phyloP scores from a whole-genome alignment of 2,888 invertebrate species.

The Neoaliturus tenellus region DNA sequence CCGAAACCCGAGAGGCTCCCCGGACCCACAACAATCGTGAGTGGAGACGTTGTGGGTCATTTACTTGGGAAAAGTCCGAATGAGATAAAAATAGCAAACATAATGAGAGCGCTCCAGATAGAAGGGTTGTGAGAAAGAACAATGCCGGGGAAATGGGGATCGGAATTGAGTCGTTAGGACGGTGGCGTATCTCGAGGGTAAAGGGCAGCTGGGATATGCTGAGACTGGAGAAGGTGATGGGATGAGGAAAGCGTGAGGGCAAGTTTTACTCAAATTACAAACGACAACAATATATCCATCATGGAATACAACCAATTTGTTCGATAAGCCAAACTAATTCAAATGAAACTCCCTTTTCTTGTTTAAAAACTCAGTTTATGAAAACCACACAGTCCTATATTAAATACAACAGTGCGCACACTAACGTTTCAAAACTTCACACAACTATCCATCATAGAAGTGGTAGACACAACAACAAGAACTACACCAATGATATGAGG shows the following conservation, averaged over 20 bases:
- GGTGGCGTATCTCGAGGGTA: neutral
- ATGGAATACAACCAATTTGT: too few species aligned
- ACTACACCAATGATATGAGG: too few species aligned
- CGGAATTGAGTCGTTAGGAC: neutral
- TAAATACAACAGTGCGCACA: too few species aligned
- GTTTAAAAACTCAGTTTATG: too few species aligned
- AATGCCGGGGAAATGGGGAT: neutral
- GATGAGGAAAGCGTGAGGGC: neutral
- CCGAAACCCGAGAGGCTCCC: conserved; percentile 3
- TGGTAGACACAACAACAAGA: too few species aligned
- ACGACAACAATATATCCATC: too few species aligned
- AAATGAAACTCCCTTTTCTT: too few species aligned
- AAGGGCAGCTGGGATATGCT: neutral
- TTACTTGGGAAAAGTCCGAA: conserved; percentile 24
- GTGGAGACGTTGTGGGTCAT: conserved; percentile 9
- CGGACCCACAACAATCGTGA: conserved; percentile 29
- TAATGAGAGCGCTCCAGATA: neutral
- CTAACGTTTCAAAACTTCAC: too few species aligned
- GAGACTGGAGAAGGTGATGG: neutral
- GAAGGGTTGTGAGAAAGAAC: conserved; percentile 1
- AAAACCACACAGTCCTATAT: too few species aligned
- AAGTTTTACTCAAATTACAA: too few species aligned
- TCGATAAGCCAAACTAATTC: too few species aligned
- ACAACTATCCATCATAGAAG: too few species aligned
- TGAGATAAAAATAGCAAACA: conserved; percentile 18